phyloP scores from a whole-genome alignment of 2,888 invertebrate species.

The Steinernema carpocapsae region DNA sequence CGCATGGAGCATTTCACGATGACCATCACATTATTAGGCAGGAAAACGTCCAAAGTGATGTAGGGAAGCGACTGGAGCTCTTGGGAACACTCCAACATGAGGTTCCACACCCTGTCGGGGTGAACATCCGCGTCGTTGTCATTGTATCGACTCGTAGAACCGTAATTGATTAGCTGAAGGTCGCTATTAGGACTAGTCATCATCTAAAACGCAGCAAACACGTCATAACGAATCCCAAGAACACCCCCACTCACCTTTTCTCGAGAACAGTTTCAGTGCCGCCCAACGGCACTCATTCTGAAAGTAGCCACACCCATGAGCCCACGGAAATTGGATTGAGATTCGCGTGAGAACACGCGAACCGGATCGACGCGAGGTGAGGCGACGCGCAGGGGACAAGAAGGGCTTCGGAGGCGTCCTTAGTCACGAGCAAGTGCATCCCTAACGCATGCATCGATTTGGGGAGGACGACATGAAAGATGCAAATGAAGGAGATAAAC shows the following conservation, averaged over 20 bases:
- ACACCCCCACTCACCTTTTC: not conserved
- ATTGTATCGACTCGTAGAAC: conserved; percentile 10
- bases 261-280: conserved; percentile 23
- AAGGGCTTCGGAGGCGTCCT: not conserved
- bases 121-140: not conserved
- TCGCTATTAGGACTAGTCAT: conserved; percentile 25
- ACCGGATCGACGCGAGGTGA: conserved; percentile 14
- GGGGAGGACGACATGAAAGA: conserved; percentile 9
- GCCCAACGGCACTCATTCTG: conserved; percentile 34
- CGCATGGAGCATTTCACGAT: conserved; percentile 8
- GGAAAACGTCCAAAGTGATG: conserved; percentile 58
- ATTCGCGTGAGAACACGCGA: not conserved
- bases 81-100: conserved; percentile 32
- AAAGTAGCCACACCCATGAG: not conserved
- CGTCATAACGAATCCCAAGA: too few species aligned
- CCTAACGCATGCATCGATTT: conserved; percentile 5
- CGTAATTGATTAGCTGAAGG: conserved; percentile 26
- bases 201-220: too few species aligned
- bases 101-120: conserved; percentile 15
- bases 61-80: conserved; percentile 43
- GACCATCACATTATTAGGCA: conserved; percentile 39
- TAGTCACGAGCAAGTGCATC: too few species aligned
- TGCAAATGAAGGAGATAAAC: conserved; percentile 31
- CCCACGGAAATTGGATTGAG: not conserved
- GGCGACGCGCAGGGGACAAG: not conserved